Conservation (phyloP, 2,113 vertebrate species). For the Myodes glareolus region DNA sequence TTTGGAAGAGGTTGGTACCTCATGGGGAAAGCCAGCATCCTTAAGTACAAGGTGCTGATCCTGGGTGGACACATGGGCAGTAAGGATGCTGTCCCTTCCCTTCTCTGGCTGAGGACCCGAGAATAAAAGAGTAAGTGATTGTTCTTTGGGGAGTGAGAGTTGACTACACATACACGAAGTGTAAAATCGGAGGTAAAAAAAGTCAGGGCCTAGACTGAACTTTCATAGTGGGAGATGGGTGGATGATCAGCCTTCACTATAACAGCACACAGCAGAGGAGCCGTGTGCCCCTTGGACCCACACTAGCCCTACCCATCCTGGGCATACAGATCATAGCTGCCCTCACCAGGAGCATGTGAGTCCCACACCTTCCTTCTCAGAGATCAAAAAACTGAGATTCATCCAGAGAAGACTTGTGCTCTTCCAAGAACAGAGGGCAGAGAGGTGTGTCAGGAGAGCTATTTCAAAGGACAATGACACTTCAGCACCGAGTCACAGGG, state of each 20-base stretch:
- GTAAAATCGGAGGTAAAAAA: background rate
- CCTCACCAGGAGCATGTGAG: no score
- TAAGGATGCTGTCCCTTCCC: background rate
- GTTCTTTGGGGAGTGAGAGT: background rate
- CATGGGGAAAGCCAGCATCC: background rate
- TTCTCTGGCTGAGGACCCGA: background rate
- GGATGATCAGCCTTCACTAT: background rate
- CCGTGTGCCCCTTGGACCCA: no score
- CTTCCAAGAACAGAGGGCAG: background rate
- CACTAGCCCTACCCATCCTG: no score
- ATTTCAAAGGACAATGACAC: no score
- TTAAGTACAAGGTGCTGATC: background rate
- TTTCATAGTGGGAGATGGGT: background rate
- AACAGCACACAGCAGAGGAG: background rate
- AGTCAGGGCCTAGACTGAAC: background rate
- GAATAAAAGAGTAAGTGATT: background rate
- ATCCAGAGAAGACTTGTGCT: no score
- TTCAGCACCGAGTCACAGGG: background rate
- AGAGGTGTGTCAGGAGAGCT: background rate
- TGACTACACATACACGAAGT: background rate
- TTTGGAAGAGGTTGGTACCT: no score
- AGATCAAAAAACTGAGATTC: background rate
- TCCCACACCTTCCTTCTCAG: background rate
- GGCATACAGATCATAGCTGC: no score
- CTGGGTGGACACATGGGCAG: background rate